Conservation (phyloP, 2,797 vertebrate genomes). For the Enteromius anoplus region DNA sequence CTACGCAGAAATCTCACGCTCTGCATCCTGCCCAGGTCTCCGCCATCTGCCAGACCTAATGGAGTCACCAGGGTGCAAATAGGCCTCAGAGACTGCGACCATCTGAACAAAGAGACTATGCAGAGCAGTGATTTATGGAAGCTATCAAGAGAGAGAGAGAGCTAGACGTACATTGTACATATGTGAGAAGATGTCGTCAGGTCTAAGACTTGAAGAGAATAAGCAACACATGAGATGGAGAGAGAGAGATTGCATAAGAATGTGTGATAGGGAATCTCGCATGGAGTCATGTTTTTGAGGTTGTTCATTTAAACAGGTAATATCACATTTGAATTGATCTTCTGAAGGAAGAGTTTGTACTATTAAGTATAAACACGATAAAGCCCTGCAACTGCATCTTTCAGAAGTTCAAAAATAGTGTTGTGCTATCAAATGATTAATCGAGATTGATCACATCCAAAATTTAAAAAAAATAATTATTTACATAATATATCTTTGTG, state of each 20-base stretch:
- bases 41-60: constrained; percentile 62
- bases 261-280: constrained; percentile 14
- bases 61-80: constrained; percentile 64
- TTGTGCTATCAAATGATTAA: too few species aligned
- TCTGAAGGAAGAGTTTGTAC: not conserved
- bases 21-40: constrained; percentile 75
- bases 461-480: too few species aligned
- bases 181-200: constrained; percentile 30
- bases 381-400: not conserved
- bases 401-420: not conserved
- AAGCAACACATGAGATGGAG: not conserved
- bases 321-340: not conserved
- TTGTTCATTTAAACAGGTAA: not conserved
- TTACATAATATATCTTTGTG: too few species aligned
- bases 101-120: constrained; percentile 55
- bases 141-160: not conserved
- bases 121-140: constrained; percentile 55
- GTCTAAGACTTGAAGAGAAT: constrained; percentile 10
- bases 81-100: constrained; percentile 59
- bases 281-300: constrained; percentile 16
- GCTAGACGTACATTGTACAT: constrained; percentile 27
- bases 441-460: too few species aligned
- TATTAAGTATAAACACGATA: not conserved
- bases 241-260: constrained; percentile 8
- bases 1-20: constrained; percentile 74